Evolutionary conservation across 2,113 vertebrate species (phyloP).

Genomic region (Lucifuga dentata): DNA sequence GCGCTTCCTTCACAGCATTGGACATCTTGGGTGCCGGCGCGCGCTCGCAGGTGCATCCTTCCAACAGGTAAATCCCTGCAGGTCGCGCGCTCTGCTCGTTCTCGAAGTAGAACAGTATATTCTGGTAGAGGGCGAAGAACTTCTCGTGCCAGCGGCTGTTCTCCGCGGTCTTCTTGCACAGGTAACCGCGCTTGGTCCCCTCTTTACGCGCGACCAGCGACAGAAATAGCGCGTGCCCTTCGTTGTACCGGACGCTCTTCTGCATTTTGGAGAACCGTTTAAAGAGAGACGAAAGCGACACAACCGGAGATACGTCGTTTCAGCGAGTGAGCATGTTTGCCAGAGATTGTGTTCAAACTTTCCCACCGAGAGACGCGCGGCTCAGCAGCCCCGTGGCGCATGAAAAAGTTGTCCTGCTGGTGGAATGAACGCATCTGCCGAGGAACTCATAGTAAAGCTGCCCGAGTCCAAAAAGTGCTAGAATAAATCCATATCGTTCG

Average conservation of each 20-base stretch:
- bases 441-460: constrained; percentile 59
- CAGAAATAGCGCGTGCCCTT: constrained; percentile 94
- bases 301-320: constrained; percentile 20
- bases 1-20: constrained; percentile 85
- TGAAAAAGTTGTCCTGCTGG: constrained; percentile 75
- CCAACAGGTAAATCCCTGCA: constrained; percentile 96
- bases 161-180: constrained; percentile 95
- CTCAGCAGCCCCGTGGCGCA: constrained; percentile 61
- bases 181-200: constrained; percentile 92
- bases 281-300: constrained; percentile 2
- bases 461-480: constrained; percentile 39
- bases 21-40: constrained; percentile 88
- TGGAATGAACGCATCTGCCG: constrained; percentile 44
- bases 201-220: constrained; percentile 93
- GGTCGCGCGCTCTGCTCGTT: constrained; percentile 94
- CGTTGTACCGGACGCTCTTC: constrained; percentile 96
- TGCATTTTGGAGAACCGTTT: constrained; percentile 84
- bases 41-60: constrained; percentile 96
- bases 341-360: constrained; percentile 45
- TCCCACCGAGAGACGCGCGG: constrained; percentile 38
- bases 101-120: constrained; percentile 97
- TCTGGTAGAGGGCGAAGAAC: constrained; percentile 97
- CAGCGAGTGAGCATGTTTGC: constrained; percentile 53
- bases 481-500: constrained; percentile 54
- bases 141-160: constrained; percentile 97